These are phyloP conservation scores for Premnoplex brunnescens DNA, from an alignment of 2,797 vertebrate genomes.

Conservation along the genomic window DNA sequence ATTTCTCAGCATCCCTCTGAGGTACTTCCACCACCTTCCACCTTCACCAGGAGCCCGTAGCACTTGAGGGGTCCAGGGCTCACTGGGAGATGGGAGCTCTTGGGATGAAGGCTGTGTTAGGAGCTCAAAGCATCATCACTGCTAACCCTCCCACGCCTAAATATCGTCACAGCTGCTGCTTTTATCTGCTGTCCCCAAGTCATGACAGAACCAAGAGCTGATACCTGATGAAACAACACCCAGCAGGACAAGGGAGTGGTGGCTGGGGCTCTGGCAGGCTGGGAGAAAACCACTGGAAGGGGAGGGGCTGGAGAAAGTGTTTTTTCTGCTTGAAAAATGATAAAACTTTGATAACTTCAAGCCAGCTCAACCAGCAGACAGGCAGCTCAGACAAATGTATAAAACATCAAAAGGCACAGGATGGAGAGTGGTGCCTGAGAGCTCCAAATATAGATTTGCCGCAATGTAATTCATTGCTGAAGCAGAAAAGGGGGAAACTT, in stretches of 20 bases:
- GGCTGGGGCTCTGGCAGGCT: neutral
- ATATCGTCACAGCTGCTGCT: neutral
- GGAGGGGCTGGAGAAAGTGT: neutral
- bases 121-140: neutral
- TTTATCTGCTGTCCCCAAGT: neutral
- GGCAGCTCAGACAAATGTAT: conserved; percentile 65
- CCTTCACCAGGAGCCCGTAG: rapidly evolving
- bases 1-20: neutral
- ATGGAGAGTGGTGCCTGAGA: neutral
- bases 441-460: conserved; percentile 43
- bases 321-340: conserved; percentile 5
- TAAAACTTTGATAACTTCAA: conserved; percentile 62
- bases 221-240: rapidly evolving
- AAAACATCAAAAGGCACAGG: conserved; percentile 75
- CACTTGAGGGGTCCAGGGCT: rapidly evolving
- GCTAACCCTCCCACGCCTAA: neutral
- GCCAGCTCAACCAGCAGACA: conserved; percentile 4
- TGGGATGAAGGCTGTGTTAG: neutral
- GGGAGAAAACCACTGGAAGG: neutral
- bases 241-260: neutral
- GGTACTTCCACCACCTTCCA: neutral
- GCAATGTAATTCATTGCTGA: neutral
- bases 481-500: neutral
- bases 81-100: neutral
- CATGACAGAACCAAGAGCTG: neutral